These are phyloP conservation scores for Scaptodrosophila lebanonensis DNA, from an alignment of 1,140 invertebrate genomes.

Conservation along the genomic window DNA sequence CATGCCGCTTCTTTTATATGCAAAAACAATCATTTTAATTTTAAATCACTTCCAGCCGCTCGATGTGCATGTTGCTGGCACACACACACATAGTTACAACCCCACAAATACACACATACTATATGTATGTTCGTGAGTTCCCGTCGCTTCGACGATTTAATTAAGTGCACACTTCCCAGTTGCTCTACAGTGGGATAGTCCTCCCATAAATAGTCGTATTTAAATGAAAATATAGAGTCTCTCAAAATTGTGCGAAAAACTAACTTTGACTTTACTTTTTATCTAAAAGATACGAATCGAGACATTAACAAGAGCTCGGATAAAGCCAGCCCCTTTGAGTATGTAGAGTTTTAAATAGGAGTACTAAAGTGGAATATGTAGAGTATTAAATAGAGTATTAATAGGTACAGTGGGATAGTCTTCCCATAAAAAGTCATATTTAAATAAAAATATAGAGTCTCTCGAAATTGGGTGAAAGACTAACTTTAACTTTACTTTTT, in stretches of 20 bases:
- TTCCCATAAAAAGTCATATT: neutral
- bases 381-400: too few relatives aligned
- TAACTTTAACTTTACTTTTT: slow-evolving; percentile 16
- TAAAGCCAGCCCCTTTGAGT: too few relatives aligned
- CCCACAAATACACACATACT: too few relatives aligned
- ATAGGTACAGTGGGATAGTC: neutral
- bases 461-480: too few relatives aligned
- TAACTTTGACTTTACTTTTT: slow-evolving; percentile 17
- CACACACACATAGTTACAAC: too few relatives aligned
- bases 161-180: slow-evolving; percentile 60
- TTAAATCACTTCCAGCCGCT: slow-evolving; percentile 49
- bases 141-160: slow-evolving; percentile 37
- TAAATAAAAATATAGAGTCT: neutral
- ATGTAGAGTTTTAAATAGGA: too few relatives aligned
- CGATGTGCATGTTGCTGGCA: slow-evolving; percentile 20
- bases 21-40: slow-evolving; percentile 63
- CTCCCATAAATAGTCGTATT: neutral
- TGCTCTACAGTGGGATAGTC: neutral
- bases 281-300: too few relatives aligned
- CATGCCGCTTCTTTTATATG: slow-evolving; percentile 62
- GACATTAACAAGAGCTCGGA: too few relatives aligned
- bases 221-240: neutral
- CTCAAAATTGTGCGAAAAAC: too few relatives aligned
- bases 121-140: neutral
- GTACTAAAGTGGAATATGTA: too few relatives aligned